Conservation (phyloP, 2,113 vertebrate species). For the Tichodroma muraria region DNA sequence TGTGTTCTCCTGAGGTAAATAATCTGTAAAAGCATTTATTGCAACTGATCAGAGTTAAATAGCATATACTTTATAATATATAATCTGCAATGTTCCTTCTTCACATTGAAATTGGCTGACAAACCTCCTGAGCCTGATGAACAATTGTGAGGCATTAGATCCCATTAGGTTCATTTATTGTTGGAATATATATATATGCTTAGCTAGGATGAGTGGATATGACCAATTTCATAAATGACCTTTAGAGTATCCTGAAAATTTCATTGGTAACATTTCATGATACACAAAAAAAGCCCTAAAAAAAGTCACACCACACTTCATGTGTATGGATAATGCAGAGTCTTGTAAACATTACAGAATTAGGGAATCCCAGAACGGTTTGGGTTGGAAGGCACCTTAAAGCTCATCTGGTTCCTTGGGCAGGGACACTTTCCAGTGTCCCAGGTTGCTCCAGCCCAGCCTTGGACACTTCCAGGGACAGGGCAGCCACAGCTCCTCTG, state of each 20-base stretch:
- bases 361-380: not conserved
- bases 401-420: not conserved
- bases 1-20: not conserved
- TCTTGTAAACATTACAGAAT: not conserved
- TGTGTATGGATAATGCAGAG: not conserved
- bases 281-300: not conserved
- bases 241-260: not conserved
- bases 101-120: not conserved
- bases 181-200: not conserved
- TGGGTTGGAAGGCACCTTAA: not conserved
- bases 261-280: not conserved
- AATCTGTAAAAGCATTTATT: not conserved
- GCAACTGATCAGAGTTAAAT: not conserved
- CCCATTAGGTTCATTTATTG: not conserved
- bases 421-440: not conserved
- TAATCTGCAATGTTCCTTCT: not conserved
- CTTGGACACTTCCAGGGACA: not conserved
- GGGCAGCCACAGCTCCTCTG: not conserved
- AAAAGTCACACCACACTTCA: not conserved
- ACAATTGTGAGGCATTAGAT: not conserved
- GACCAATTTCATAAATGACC: not conserved
- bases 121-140: not conserved
- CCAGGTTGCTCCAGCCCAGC: not conserved
- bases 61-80: not conserved
- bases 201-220: not conserved